Evolutionary conservation across 1,140 invertebrate genomes (phyloP).

Genomic region (Leptinotarsa undecemlineata): DNA sequence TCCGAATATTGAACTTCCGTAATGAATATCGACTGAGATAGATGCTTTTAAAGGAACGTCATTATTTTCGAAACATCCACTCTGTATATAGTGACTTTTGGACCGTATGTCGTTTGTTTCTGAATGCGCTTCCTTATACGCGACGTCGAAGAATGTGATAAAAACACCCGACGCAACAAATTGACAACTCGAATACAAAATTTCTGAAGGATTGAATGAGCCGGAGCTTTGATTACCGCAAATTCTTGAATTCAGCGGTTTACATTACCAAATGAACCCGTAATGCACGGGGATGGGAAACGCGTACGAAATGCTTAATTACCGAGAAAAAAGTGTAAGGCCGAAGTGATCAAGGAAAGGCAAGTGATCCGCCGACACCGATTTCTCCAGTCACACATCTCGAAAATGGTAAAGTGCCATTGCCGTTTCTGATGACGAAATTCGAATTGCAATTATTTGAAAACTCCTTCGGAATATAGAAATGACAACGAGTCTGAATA

Average conservation of each 20-base stretch:
- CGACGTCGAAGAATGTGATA: constrained; percentile 29
- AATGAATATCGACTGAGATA: too few species aligned
- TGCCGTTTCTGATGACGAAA: too few species aligned
- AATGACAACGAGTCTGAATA: too few species aligned
- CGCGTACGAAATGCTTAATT: constrained; percentile 15
- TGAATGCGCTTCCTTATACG: constrained; percentile 34
- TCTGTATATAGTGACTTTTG: constrained; percentile 2
- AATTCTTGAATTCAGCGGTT: constrained; percentile 16
- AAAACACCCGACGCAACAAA: constrained; percentile 46
- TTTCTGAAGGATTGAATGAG: constrained; percentile 13
- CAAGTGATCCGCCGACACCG: constrained; percentile 4
- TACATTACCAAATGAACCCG: constrained; percentile 16
- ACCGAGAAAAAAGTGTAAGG: constrained; percentile 11
- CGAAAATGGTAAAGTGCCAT: background rate
- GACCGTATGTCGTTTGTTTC: constrained; percentile 20
- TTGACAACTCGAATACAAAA: constrained; percentile 36
- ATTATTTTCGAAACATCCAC: background rate
- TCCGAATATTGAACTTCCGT: too few species aligned
- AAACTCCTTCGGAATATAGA: too few species aligned
- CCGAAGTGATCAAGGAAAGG: background rate
- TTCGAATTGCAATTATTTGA: too few species aligned
- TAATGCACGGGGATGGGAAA: background rate
- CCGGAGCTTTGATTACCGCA: constrained; percentile 20
- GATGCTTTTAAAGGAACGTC: too few species aligned
- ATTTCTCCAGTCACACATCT: background rate